phyloP scores from a whole-genome alignment of 2,797 vertebrate species.

The Phrynocephalus vlangalii region DNA sequence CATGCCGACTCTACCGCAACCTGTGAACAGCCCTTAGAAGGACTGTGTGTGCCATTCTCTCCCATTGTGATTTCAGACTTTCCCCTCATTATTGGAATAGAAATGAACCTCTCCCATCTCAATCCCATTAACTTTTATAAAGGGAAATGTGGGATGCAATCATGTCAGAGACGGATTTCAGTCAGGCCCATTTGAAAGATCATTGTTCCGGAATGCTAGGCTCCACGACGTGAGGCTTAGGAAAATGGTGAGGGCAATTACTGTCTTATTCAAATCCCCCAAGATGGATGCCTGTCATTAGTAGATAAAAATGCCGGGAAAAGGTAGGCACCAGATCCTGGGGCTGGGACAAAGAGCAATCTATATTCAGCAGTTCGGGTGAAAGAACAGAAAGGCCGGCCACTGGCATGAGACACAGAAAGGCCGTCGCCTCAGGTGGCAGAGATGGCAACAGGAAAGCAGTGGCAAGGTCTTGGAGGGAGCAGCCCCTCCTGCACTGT shows the following conservation, averaged over 20 bases:
- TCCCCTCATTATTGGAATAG: conserved; percentile 68
- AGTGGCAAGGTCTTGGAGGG: too few species aligned
- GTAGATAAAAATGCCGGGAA: conserved; percentile 57
- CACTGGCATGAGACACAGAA: neutral
- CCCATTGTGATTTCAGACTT: conserved; percentile 59
- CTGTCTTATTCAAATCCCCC: conserved; percentile 66
- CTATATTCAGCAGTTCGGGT: conserved; percentile 48
- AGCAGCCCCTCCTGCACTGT: too few species aligned
- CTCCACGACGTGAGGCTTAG: conserved; percentile 61
- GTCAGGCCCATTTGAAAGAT: conserved; percentile 70
- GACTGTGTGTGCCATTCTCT: conserved; percentile 53
- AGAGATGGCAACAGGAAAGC: too few species aligned
- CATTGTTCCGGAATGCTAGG: conserved; percentile 73
- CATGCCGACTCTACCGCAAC: conserved; percentile 36
- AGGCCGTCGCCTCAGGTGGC: neutral
- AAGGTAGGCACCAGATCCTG: conserved; percentile 56
- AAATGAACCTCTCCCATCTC: conserved; percentile 70
- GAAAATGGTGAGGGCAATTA: conserved; percentile 74
- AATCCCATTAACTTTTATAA: conserved; percentile 67
- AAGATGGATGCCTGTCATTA: conserved; percentile 69
- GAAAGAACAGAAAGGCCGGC: neutral
- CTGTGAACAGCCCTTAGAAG: conserved; percentile 34
- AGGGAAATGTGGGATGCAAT: conserved; percentile 69
- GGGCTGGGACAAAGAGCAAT: conserved; percentile 58
- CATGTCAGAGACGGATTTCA: conserved; percentile 58